phyloP scores from a whole-genome alignment of 92 coral and sea anemone species.

The Palythoa caribaeorum region DNA sequence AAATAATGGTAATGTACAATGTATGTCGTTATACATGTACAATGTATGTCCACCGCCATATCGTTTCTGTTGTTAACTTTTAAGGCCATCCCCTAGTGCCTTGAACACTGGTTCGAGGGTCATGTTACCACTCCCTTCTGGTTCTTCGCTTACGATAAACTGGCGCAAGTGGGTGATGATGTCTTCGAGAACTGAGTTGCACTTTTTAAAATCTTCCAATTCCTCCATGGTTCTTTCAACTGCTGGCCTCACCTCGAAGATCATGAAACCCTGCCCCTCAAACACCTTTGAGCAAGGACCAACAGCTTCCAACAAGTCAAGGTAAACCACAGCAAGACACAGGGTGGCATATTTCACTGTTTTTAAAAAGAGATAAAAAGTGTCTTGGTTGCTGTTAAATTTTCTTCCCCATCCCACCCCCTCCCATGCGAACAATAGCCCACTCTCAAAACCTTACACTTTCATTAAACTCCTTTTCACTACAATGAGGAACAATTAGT shows the following conservation, averaged over 20 bases:
- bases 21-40: no score
- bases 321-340: conserved; percentile 9
- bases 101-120: conserved; percentile 22
- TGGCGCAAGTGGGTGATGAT: conserved; percentile 12
- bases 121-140: neutral
- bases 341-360: neutral
- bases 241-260: conserved; percentile 34
- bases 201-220: neutral
- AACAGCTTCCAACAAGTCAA: conserved; percentile 41
- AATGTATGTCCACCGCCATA: conserved; percentile 28
- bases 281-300: conserved; percentile 41
- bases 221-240: conserved; percentile 38
- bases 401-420: conserved; percentile 2
- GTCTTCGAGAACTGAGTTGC: neutral
- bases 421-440: neutral
- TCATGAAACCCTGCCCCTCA: conserved; percentile 45
- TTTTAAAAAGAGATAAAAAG: neutral
- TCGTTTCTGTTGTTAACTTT: conserved; percentile 8
- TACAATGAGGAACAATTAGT: neutral
- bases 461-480: neutral
- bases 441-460: neutral
- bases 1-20: no score
- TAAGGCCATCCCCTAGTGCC: conserved; percentile 37
- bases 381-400: neutral
- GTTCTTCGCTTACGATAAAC: neutral